Conservation (phyloP, 2,113 vertebrate species). For the Steatornis caripensis region DNA sequence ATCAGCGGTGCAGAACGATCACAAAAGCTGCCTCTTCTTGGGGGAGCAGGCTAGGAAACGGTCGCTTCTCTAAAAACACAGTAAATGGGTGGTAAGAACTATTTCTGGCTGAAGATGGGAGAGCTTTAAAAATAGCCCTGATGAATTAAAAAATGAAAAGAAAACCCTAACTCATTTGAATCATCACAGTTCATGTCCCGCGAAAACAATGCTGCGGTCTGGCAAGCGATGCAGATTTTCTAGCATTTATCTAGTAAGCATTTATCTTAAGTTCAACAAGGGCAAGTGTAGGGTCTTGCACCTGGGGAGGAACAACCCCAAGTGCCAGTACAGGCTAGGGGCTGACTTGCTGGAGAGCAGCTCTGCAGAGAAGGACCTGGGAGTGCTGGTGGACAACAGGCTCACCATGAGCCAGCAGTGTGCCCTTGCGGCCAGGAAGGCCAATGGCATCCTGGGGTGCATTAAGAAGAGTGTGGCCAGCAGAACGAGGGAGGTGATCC, state of each 20-base stretch:
- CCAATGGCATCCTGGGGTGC: too few relatives aligned
- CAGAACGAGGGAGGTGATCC: too few relatives aligned
- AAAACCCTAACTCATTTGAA: neutral
- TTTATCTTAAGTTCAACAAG: too few relatives aligned
- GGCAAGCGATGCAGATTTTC: neutral
- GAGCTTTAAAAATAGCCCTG: neutral
- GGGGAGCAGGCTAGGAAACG: neutral
- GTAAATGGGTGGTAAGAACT: neutral
- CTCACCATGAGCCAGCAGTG: too few relatives aligned
- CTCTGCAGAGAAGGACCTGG: too few relatives aligned
- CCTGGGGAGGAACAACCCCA: too few relatives aligned
- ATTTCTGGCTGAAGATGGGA: neutral
- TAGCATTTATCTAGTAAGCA: neutral
- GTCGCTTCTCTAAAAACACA: neutral
- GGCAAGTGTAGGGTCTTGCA: too few relatives aligned
- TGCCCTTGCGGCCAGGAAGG: too few relatives aligned
- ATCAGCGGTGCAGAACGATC: fast-evolving
- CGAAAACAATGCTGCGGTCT: neutral
- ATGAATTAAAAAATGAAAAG: neutral
- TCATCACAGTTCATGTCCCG: neutral
- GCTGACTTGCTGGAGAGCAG: too few relatives aligned
- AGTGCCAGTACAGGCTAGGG: too few relatives aligned
- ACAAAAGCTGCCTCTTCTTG: neutral
- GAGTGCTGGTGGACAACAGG: too few relatives aligned
- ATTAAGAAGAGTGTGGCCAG: too few relatives aligned